Evolutionary conservation across 1,140 invertebrate genomes (phyloP).

Genomic region (Battus philenor): DNA sequence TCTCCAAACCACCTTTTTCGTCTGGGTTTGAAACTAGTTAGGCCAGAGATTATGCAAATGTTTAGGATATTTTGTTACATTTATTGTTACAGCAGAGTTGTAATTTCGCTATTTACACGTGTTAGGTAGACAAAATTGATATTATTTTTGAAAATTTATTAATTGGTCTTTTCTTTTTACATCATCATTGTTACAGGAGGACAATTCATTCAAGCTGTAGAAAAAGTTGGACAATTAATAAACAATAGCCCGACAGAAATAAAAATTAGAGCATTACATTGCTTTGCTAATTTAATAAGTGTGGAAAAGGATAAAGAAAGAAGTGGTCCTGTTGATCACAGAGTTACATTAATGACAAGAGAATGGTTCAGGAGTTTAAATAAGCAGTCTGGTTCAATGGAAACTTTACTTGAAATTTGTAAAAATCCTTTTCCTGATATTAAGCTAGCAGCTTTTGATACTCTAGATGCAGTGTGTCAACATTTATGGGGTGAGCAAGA

Average conservation of each 20-base stretch:
- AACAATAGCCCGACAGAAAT: conserved; percentile 77
- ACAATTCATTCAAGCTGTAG: conserved; percentile 73
- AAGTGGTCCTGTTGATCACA: conserved; percentile 44
- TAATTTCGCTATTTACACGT: too few species aligned
- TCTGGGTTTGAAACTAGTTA: too few species aligned
- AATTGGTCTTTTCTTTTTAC: too few species aligned
- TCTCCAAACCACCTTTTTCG: too few species aligned
- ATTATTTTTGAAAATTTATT: too few species aligned
- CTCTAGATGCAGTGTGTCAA: conserved; percentile 76
- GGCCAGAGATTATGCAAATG: neutral
- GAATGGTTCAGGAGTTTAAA: conserved; percentile 75
- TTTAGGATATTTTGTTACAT: conserved; percentile 1
- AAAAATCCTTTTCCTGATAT: conserved; percentile 82
- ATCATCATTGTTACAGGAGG: too few species aligned
- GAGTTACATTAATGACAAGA: conserved; percentile 70
- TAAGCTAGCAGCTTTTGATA: conserved; percentile 70
- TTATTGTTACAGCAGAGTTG: too few species aligned
- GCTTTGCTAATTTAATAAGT: conserved; percentile 76
- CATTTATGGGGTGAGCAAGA: conserved; percentile 79
- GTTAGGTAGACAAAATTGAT: too few species aligned
- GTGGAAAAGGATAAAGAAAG: conserved; percentile 43
- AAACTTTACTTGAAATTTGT: conserved; percentile 68
- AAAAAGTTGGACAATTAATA: conserved; percentile 75
- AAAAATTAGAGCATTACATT: conserved; percentile 79
- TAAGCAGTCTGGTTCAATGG: conserved; percentile 48